These are phyloP conservation scores for Crypturellus tataupa DNA, from an alignment of 2,797 vertebrate genomes.

Conservation along the genomic window DNA sequence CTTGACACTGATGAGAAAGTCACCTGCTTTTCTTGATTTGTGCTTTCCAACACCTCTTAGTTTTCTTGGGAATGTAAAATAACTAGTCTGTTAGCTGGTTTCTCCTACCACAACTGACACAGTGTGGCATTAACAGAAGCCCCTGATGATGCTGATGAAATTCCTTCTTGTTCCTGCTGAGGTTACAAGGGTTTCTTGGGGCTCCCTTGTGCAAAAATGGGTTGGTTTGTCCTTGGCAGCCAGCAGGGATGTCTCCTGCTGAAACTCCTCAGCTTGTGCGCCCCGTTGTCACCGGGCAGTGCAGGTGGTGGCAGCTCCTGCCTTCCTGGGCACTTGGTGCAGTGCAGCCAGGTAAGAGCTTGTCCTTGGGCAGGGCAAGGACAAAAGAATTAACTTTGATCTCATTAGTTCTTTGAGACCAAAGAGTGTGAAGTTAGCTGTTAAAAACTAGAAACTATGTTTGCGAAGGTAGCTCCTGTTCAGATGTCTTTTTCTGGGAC, in stretches of 20 bases:
- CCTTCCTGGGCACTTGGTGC: background rate
- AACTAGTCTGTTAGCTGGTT: fast-evolving
- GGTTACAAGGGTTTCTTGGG: background rate
- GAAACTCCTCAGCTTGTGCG: background rate
- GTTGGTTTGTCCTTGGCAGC: background rate
- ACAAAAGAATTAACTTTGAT: background rate
- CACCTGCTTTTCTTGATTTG: background rate
- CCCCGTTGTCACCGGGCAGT: background rate
- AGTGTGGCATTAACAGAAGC: background rate
- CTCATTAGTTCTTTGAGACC: background rate
- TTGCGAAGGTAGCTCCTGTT: background rate
- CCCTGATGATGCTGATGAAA: background rate
- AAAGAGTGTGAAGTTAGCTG: background rate
- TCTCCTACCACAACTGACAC: background rate
- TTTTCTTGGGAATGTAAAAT: background rate
- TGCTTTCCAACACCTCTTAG: background rate
- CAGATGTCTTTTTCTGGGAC: background rate
- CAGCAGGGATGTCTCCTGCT: fast-evolving
- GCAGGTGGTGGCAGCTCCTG: background rate
- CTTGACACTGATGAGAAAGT: background rate
- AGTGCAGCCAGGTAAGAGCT: background rate
- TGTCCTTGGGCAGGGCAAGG: background rate
- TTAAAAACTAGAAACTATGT: background rate
- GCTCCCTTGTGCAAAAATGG: background rate
- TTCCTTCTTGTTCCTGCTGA: background rate